A percentile compares a stretch with the other conserved stretches of the same genome.
These are phyloP conservation scores for Propithecus perrieri DNA, from an alignment of 2,797 vertebrate genomes.

Conservation along the genomic window DNA sequence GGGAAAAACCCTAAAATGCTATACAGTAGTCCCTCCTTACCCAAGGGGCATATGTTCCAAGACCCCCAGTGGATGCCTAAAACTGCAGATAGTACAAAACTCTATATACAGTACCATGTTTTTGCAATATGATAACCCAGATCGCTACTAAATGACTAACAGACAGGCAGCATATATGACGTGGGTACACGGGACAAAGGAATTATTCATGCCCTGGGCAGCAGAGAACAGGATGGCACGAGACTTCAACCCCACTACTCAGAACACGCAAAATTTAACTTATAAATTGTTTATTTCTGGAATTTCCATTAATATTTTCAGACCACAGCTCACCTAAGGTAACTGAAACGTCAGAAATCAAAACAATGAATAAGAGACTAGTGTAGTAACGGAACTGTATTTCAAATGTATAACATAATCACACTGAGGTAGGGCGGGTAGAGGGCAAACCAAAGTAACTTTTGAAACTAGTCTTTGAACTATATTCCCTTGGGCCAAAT, in stretches of 20 bases:
- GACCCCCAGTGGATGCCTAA: not conserved
- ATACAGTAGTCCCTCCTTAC: not conserved
- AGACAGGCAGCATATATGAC: not conserved
- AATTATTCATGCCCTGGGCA: not conserved
- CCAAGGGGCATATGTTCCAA: not conserved
- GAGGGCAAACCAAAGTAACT: not conserved
- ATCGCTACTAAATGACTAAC: not conserved
- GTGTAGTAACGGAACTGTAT: not conserved
- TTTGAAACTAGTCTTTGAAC: not conserved
- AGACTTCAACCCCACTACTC: not conserved
- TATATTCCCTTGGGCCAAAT: not conserved
- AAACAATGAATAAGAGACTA: not conserved
- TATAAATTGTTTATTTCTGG: not conserved
- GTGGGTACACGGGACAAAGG: not conserved
- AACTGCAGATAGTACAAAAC: not conserved
- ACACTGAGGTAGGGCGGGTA: not conserved
- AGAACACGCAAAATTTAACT: not conserved
- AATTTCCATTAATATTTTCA: not conserved
- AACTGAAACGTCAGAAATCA: not conserved
- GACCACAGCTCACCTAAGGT: not conserved
- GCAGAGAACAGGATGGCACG: not conserved
- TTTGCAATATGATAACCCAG: not conserved
- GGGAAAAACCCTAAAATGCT: not conserved
- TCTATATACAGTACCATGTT: not conserved
- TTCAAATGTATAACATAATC: not conserved